Conservation (phyloP, 2,113 vertebrate genomes). For the Corythornis vintsioides region DNA sequence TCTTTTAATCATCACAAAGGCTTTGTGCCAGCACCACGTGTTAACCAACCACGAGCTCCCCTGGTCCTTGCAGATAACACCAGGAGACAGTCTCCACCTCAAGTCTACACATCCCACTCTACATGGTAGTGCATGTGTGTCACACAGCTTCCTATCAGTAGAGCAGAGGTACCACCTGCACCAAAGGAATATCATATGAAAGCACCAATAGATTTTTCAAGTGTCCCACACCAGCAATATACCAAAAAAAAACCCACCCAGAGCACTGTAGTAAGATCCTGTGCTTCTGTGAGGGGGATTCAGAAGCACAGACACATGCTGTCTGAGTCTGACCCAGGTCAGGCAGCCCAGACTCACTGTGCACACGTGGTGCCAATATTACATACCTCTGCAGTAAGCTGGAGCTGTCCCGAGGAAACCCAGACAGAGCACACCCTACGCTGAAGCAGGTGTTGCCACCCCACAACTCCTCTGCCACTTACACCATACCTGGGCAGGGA, state of each 20-base stretch:
- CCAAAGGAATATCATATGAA: not conserved
- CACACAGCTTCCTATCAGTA: not conserved
- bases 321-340: not conserved
- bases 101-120: not conserved
- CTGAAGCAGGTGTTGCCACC: not conserved
- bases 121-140: fast-evolving
- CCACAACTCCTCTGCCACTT: not conserved
- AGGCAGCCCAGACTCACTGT: not conserved
- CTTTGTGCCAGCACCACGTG: not conserved
- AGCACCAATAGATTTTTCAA: not conserved
- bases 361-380: not conserved
- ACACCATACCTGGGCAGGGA: not conserved
- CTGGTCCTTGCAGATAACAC: not conserved
- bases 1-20: not conserved
- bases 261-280: not conserved
- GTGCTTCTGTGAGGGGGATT: not conserved
- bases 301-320: not conserved
- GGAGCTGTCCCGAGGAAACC: not conserved
- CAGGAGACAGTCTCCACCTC: not conserved
- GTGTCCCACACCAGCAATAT: not conserved
- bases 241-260: not conserved
- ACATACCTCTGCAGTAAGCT: not conserved
- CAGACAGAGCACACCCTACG: not conserved
- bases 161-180: not conserved
- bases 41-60: not conserved